A percentile compares a stretch with the other conserved stretches of the same genome.
Evolutionary conservation across 2,113 vertebrate species (phyloP).

Genomic region (Hydropotes inermis): DNA sequence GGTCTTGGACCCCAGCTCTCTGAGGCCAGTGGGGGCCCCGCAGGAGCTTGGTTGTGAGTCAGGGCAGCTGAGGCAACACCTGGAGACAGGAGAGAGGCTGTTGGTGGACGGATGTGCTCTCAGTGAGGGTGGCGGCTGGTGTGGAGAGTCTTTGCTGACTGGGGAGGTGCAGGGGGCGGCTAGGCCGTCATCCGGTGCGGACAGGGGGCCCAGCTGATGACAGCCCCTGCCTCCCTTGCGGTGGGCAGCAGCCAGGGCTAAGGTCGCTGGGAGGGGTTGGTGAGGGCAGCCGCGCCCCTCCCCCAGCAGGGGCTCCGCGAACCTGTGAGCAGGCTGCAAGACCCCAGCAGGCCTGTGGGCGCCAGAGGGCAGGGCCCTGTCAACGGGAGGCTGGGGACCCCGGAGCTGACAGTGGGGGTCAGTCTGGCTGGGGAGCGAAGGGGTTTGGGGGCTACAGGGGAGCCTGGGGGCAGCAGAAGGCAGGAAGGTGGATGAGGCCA

Average conservation of each 20-base stretch:
- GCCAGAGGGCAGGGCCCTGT: not conserved
- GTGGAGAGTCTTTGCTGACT: not conserved
- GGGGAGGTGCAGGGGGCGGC: not conserved
- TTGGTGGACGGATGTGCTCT: accelerated
- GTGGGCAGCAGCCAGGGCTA: not conserved
- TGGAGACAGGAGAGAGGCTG: no score
- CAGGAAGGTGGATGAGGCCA: not conserved
- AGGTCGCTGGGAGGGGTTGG: accelerated
- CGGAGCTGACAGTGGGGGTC: accelerated
- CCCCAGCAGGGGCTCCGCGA: not conserved
- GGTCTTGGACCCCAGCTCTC: not conserved
- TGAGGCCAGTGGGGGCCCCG: accelerated
- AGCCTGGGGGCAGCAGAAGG: accelerated
- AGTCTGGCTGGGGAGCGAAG: not conserved
- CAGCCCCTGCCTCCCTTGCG: no score
- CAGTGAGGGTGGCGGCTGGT: not conserved
- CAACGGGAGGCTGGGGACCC: not conserved
- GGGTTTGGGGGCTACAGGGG: not conserved
- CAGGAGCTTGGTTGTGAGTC: not conserved
- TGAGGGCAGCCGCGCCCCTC: not conserved
- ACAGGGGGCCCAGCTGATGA: not conserved
- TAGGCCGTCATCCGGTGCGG: not conserved
- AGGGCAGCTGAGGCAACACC: not conserved
- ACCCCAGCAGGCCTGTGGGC: accelerated
- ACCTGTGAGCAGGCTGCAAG: not conserved